Conservation (phyloP, 2,797 vertebrate genomes). For the Pipistrellus nathusii region DNA sequence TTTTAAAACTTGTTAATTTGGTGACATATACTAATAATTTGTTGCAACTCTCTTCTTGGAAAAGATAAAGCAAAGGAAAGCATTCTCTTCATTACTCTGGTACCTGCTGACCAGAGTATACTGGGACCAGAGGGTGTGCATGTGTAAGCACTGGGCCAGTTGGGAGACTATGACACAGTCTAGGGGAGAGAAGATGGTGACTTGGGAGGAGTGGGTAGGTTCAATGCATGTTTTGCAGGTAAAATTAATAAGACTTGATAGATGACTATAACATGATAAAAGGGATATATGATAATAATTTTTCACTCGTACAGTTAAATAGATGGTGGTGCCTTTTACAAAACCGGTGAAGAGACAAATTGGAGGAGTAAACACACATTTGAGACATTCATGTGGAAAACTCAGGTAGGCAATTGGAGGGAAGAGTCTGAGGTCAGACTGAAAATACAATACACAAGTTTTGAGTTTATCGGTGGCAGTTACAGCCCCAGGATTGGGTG, state of each 20-base stretch:
- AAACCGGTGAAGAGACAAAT: not conserved
- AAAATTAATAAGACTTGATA: not conserved
- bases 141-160: not conserved
- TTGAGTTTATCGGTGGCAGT: not conserved
- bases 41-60: not conserved
- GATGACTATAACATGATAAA: not conserved
- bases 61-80: conserved; percentile 33
- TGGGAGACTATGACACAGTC: rapidly evolving
- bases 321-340: not conserved
- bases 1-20: conserved; percentile 47
- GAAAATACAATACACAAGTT: not conserved
- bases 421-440: not conserved
- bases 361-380: not conserved
- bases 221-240: not conserved
- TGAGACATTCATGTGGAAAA: not conserved
- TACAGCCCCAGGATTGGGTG: not conserved
- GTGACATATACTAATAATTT: not conserved
- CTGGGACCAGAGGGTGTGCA: not conserved
- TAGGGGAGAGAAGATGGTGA: not conserved
- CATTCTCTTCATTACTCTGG: not conserved
- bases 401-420: not conserved
- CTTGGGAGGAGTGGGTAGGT: not conserved
- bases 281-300: not conserved
- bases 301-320: not conserved
- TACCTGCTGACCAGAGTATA: not conserved